These are phyloP conservation scores for Pasiphila rectangulata DNA, from an alignment of 2,888 invertebrate species.

Conservation along the genomic window DNA sequence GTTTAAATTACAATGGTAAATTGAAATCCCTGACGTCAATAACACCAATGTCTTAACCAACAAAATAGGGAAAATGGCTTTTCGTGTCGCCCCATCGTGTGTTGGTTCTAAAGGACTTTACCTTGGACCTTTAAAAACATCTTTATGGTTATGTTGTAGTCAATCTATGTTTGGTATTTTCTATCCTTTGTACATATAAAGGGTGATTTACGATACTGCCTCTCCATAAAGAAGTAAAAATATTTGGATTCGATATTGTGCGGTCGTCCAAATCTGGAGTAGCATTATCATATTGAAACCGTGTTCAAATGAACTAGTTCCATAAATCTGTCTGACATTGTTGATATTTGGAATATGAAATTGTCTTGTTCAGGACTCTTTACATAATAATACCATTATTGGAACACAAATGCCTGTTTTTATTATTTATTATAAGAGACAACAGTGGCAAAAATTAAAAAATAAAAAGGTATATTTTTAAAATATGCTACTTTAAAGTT, in stretches of 20 bases:
- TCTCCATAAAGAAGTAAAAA: constrained; percentile 16
- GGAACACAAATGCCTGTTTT: not conserved
- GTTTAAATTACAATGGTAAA: too few relatives aligned
- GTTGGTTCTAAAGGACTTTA: constrained; percentile 57
- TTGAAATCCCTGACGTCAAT: too few relatives aligned
- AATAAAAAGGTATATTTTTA: not conserved
- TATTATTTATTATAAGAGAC: too few relatives aligned
- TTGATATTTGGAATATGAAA: constrained; percentile 9
- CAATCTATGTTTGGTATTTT: constrained; percentile 31
- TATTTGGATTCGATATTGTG: constrained; percentile 12
- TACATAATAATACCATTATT: constrained; percentile 7
- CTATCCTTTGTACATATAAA: constrained; percentile 16
- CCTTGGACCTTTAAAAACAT: constrained; percentile 46
- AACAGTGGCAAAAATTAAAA: not conserved
- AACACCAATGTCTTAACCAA: too few relatives aligned
- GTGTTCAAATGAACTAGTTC: constrained; percentile 13
- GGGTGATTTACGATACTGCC: constrained; percentile 17
- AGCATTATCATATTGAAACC: constrained; percentile 18
- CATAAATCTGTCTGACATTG: constrained; percentile 17
- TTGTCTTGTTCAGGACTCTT: constrained; percentile 4
- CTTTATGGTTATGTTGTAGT: constrained; percentile 54
- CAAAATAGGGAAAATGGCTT: not conserved
- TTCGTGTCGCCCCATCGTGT: constrained; percentile 35
- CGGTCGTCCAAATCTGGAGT: constrained; percentile 12
- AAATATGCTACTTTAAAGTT: not conserved